Evolutionary conservation across 2,888 invertebrate genomes (phyloP).

Genomic region (Minunthozetes semirufus): DNA sequence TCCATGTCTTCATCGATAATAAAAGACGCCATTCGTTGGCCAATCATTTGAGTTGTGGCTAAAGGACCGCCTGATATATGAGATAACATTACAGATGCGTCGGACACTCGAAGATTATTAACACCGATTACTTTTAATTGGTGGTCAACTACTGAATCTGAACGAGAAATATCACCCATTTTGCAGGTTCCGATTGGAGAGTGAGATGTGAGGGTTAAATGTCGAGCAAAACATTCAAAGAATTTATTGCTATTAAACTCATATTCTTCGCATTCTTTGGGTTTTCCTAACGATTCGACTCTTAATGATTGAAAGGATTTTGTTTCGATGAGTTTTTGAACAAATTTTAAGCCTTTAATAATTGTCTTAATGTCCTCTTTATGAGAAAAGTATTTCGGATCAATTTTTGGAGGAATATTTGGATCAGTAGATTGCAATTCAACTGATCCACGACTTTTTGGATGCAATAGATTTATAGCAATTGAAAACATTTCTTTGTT

Average conservation of each 20-base stretch:
- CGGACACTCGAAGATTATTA: conserved; percentile 10
- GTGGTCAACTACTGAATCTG: neutral
- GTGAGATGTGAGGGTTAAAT: neutral
- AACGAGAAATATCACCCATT: neutral
- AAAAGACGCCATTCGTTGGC: neutral
- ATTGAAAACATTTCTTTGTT: neutral
- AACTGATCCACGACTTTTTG: neutral
- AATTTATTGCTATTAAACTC: neutral
- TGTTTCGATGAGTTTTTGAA: neutral
- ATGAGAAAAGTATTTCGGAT: neutral
- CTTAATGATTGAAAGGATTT: neutral
- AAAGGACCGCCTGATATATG: neutral
- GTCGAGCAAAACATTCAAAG: neutral
- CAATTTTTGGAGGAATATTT: neutral
- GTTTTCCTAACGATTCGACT: neutral
- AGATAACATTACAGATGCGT: neutral
- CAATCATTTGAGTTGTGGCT: neutral
- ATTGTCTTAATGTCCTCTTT: neutral
- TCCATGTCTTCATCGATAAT: neutral
- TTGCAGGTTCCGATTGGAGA: neutral
- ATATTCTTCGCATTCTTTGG: neutral
- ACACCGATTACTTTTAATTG: neutral
- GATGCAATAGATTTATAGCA: conserved; percentile 1
- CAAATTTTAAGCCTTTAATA: neutral
- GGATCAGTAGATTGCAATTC: neutral